phyloP scores from a whole-genome alignment of 1,140 invertebrate species.

The Zaprionus ornatus region DNA sequence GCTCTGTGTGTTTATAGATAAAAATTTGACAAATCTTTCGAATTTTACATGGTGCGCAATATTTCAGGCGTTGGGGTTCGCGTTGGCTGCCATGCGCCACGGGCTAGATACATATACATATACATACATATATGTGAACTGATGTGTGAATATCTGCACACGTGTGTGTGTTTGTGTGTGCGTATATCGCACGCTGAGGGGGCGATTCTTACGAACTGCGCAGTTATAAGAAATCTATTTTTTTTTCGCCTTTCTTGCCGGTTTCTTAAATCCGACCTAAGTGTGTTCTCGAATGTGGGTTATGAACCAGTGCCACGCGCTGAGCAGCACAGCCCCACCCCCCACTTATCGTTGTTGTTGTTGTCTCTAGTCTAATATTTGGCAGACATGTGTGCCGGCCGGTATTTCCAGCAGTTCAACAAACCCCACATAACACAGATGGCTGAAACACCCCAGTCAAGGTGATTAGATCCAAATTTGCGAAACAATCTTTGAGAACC shows the following conservation, averaged over 20 bases:
- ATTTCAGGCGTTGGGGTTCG: conserved; percentile 7
- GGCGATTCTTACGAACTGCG: conserved; percentile 41
- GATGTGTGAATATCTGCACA: not conserved
- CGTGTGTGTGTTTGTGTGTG: conserved; percentile 5
- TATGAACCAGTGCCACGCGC: conserved; percentile 45
- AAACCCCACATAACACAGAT: conserved; percentile 30
- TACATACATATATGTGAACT: not conserved
- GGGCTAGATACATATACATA: conserved; percentile 12
- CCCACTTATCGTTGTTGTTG: conserved; percentile 5
- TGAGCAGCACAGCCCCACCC: conserved; percentile 11
- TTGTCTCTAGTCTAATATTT: conserved; percentile 23
- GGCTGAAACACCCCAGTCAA: conserved; percentile 15
- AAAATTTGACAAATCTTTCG: conserved; percentile 10
- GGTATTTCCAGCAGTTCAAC: conserved; percentile 46
- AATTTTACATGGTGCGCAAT: conserved; percentile 29
- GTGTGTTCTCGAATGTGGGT: conserved; percentile 32
- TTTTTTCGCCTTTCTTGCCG: conserved; percentile 15
- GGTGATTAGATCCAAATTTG: conserved; percentile 13
- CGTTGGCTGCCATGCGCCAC: conserved; percentile 3
- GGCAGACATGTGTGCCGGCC: conserved; percentile 44
- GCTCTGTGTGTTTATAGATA: too few species aligned
- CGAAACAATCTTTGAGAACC: conserved; percentile 27
- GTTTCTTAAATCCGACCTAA: not conserved
- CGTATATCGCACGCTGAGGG: conserved; percentile 23
- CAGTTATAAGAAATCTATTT: conserved; percentile 49